Evolutionary conservation across 2,888 invertebrate species (phyloP).

Genomic region (Punctoribates punctum): DNA sequence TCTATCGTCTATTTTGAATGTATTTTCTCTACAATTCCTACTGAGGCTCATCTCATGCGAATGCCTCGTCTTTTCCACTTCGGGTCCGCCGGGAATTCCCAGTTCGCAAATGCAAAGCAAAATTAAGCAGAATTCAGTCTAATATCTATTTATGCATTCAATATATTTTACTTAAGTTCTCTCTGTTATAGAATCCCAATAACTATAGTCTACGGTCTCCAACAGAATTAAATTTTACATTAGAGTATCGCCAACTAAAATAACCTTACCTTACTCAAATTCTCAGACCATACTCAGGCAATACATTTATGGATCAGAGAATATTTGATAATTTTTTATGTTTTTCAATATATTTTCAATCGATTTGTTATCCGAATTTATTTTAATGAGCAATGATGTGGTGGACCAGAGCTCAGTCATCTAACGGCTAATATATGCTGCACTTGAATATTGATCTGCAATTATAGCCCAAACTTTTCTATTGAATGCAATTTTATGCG

Average conservation of each 20-base stretch:
- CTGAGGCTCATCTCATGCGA: constrained; percentile 19
- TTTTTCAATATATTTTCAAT: background rate
- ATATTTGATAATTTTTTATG: too few relatives aligned
- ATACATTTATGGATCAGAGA: too few relatives aligned
- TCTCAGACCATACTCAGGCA: background rate
- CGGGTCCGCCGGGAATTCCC: constrained; percentile 22
- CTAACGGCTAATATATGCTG: background rate
- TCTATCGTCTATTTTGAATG: background rate
- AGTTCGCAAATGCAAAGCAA: constrained; percentile 17
- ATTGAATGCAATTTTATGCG: too few relatives aligned
- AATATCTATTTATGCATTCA: constrained; percentile 38
- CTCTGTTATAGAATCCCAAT: constrained; percentile 1
- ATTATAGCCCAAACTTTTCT: background rate
- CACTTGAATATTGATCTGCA: background rate
- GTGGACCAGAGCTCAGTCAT: background rate
- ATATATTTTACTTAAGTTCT: constrained; percentile 36
- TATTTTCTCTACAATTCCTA: background rate
- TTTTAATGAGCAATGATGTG: constrained; percentile 6
- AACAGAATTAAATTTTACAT: background rate
- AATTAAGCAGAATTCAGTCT: constrained; percentile 24
- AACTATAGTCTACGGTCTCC: background rate
- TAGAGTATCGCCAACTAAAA: background rate
- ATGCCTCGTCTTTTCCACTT: constrained; percentile 26
- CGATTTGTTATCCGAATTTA: background rate
- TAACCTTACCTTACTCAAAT: background rate